phyloP scores from a whole-genome alignment of 2,797 vertebrate genomes.

The Steatocranus sp. region DNA sequence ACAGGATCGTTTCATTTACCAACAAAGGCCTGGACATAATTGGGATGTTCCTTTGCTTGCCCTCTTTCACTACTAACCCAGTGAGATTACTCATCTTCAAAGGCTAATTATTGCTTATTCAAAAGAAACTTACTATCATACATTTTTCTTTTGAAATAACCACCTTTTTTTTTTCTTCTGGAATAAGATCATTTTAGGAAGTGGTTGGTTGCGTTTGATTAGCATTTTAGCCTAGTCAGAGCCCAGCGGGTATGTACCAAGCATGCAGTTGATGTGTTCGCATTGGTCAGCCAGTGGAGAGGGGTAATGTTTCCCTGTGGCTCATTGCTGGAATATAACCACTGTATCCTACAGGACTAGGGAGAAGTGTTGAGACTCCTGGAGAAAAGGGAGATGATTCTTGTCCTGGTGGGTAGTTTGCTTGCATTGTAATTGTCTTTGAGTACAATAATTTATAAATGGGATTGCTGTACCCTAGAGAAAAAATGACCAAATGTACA shows the following conservation, averaged over 20 bases:
- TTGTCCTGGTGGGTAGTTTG: not conserved
- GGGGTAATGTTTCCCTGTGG: not conserved
- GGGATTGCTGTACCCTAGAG: not conserved
- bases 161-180: not conserved
- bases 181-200: not conserved
- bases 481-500: constrained; percentile 11
- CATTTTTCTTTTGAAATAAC: not conserved
- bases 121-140: constrained; percentile 4
- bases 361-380: not conserved
- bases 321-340: not conserved
- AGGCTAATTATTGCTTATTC: constrained; percentile 32
- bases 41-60: constrained; percentile 19
- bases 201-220: not conserved
- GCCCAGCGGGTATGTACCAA: constrained; percentile 10
- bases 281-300: not conserved
- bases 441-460: constrained; percentile 25
- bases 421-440: constrained; percentile 35
- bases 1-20: constrained; percentile 60
- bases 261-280: not conserved
- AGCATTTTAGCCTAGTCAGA: constrained; percentile 2
- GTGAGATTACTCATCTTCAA: constrained; percentile 31
- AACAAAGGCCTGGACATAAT: constrained; percentile 53
- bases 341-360: not conserved
- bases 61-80: not conserved
- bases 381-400: constrained; percentile 26